These are phyloP conservation scores for Arvicanthis niloticus DNA, from an alignment of 2,113 vertebrate genomes.

Conservation along the genomic window DNA sequence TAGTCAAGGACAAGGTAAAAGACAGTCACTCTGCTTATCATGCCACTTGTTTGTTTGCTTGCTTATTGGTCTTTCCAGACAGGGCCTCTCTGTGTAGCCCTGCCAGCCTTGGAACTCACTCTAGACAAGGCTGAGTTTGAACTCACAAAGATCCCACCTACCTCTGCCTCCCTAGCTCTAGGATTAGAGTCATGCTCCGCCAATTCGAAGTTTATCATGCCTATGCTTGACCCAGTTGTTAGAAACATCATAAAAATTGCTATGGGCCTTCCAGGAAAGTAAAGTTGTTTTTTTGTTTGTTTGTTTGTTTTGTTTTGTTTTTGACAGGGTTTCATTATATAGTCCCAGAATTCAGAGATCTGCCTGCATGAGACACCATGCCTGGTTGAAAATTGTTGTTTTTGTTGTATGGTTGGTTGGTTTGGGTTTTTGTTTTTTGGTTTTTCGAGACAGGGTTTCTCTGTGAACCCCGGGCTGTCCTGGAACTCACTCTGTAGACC, in stretches of 20 bases:
- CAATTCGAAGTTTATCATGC: neutral
- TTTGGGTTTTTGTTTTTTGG: too few relatives aligned
- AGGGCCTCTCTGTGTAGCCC: too few relatives aligned
- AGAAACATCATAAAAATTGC: neutral
- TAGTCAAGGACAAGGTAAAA: neutral
- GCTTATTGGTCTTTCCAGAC: too few relatives aligned
- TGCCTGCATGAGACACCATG: neutral
- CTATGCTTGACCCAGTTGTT: neutral
- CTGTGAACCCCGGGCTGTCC: too few relatives aligned
- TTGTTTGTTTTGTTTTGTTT: too few relatives aligned
- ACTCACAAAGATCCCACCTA: neutral
- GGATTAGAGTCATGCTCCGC: neutral
- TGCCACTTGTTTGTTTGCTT: too few relatives aligned
- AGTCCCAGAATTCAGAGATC: neutral
- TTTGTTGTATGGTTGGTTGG: neutral
- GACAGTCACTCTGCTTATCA: neutral
- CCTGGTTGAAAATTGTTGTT: neutral
- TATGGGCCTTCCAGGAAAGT: neutral
- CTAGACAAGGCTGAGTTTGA: neutral
- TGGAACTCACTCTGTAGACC: too few relatives aligned
- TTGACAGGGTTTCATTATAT: neutral
- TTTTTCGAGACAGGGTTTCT: too few relatives aligned
- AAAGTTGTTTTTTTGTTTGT: neutral
- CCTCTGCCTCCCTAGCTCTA: neutral
- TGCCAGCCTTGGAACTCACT: neutral